Conservation (phyloP, 2,888 invertebrate species). For the Philereme transversata region DNA sequence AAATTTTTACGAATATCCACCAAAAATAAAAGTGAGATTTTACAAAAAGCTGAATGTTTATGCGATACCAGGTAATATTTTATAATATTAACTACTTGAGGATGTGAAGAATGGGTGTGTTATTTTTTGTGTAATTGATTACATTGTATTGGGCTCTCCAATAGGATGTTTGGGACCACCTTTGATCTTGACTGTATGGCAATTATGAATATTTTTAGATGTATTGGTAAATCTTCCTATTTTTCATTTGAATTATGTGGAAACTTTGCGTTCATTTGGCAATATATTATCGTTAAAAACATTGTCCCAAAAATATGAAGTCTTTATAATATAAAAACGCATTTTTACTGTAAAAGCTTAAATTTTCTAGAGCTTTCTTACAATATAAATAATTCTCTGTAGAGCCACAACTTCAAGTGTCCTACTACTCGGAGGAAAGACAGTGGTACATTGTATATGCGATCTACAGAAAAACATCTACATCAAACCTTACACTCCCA, state of each 20-base stretch:
- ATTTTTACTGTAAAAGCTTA: too few species aligned
- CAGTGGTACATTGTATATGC: neutral
- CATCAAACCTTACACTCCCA: too few species aligned
- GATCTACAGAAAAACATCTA: neutral
- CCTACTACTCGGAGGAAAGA: neutral
- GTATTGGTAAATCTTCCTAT: too few species aligned
- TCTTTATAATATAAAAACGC: too few species aligned
- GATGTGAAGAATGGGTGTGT: slow-evolving; percentile 75
- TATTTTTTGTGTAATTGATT: slow-evolving; percentile 65
- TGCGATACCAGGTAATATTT: slow-evolving; percentile 75
- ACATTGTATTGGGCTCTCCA: slow-evolving; percentile 57
- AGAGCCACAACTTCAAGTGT: neutral
- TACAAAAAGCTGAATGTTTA: slow-evolving; percentile 50
- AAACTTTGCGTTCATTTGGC: too few species aligned
- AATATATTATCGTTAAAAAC: too few species aligned
- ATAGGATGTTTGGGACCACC: slow-evolving; percentile 44
- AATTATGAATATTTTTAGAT: neutral
- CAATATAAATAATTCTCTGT: neutral
- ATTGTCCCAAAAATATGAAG: too few species aligned
- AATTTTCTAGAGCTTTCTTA: neutral
- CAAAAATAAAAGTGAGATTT: slow-evolving; percentile 68
- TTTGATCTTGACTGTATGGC: slow-evolving; percentile 17
- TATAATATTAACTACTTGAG: slow-evolving; percentile 78
- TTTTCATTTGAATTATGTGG: too few species aligned
- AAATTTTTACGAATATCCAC: slow-evolving; percentile 68